Percentiles rank a stretch among this genome's conserved stretches.
Evolutionary conservation across 2,113 vertebrate genomes (phyloP).

Genomic region (Centropus bengalensis): DNA sequence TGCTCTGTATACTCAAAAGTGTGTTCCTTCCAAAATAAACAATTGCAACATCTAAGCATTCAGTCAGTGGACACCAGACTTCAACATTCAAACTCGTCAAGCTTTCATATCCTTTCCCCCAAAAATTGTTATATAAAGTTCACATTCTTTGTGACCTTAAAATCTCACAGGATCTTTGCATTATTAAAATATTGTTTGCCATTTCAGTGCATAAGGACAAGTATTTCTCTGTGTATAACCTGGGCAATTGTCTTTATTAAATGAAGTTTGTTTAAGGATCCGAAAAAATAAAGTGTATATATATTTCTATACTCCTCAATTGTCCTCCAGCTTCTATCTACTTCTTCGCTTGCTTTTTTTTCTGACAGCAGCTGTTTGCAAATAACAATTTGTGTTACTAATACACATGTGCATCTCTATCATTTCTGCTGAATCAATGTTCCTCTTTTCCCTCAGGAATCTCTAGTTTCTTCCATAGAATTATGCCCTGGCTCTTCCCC

Average conservation of each 20-base stretch:
- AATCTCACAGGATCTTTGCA: neutral
- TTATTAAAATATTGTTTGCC: neutral
- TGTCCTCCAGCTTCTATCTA: neutral
- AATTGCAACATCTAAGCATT: slow-evolving; percentile 70
- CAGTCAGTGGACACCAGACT: slow-evolving; percentile 59
- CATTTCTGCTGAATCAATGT: neutral
- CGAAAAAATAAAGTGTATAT: neutral
- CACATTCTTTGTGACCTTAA: neutral
- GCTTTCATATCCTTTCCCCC: slow-evolving; percentile 1
- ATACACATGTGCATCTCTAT: neutral
- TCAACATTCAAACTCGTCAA: slow-evolving; percentile 57
- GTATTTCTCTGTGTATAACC: neutral
- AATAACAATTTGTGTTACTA: neutral
- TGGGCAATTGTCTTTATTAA: neutral
- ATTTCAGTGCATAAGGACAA: neutral
- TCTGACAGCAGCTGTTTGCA: neutral
- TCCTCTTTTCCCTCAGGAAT: neutral
- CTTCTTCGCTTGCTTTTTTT: neutral
- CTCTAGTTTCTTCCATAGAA: neutral
- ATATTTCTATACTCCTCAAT: neutral
- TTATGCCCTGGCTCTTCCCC: neutral
- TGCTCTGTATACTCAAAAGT: slow-evolving; percentile 28
- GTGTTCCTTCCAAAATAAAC: slow-evolving; percentile 70
- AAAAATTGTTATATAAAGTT: slow-evolving; percentile 22
- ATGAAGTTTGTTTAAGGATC: neutral